A percentile compares a stretch with the other conserved stretches of the same genome.
Conservation (phyloP, 2,113 vertebrate genomes). For the Fukomys damarensis region DNA sequence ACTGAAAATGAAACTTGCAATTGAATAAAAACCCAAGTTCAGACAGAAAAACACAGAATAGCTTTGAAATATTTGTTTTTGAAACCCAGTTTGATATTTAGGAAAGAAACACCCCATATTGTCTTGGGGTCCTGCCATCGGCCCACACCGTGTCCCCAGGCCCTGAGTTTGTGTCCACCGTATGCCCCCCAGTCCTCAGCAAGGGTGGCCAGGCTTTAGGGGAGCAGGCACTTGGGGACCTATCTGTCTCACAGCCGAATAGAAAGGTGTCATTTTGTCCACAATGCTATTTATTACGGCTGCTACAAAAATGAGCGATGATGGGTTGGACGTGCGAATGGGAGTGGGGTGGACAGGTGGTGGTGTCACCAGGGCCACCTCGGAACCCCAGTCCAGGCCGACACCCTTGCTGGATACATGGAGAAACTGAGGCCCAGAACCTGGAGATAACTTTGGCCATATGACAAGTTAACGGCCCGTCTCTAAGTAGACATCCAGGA, state of each 20-base stretch:
- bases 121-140: background rate
- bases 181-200: background rate
- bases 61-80: background rate
- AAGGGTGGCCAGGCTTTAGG: background rate
- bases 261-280: slow-evolving; percentile 81
- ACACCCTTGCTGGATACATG: background rate
- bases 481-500: background rate
- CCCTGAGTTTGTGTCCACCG: background rate
- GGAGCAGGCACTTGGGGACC: background rate
- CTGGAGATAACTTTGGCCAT: background rate
- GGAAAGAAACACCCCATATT: background rate
- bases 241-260: slow-evolving; percentile 80
- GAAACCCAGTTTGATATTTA: background rate
- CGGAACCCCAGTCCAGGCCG: background rate
- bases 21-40: background rate
- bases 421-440: background rate
- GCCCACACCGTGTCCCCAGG: rapidly evolving
- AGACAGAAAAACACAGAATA: background rate
- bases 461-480: background rate
- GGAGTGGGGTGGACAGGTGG: background rate
- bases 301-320: slow-evolving; percentile 80
- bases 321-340: background rate
- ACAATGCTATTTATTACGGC: slow-evolving; percentile 77
- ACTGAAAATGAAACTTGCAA: slow-evolving; percentile 37
- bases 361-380: background rate